phyloP scores from a whole-genome alignment of 30 jellyfish, hydroid and myxozoan species.

The Turritopsis dohrnii region DNA sequence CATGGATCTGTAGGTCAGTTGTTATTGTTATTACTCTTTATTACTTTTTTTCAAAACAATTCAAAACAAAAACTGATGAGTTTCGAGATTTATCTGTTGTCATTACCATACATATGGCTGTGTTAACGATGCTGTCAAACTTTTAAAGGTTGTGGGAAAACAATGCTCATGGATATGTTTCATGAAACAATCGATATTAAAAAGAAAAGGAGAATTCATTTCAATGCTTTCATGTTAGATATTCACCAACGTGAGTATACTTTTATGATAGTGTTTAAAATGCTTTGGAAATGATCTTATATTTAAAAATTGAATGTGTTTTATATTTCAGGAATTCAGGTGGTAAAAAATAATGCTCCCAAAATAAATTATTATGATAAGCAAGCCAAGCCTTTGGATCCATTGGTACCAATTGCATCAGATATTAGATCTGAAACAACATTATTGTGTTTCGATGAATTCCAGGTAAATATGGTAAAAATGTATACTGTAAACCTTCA shows the following conservation, averaged over 20 bases:
- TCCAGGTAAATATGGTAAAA: slow-evolving; percentile 62
- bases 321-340: slow-evolving; percentile 69
- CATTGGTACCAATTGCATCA: slow-evolving; percentile 81
- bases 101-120: no score
- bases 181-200: slow-evolving; percentile 47
- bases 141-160: slow-evolving; percentile 87
- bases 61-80: no score
- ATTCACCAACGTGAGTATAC: slow-evolving; percentile 78
- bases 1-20: slow-evolving; percentile 89
- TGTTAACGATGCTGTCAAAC: not conserved
- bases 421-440: slow-evolving; percentile 67
- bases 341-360: slow-evolving; percentile 47
- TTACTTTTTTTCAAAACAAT: no score
- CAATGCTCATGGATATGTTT: slow-evolving; percentile 95
- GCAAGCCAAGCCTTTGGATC: slow-evolving; percentile 81
- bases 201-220: slow-evolving; percentile 79
- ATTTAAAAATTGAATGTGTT: not conserved
- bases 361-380: slow-evolving; percentile 59
- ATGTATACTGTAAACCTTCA: no score
- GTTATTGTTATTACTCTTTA: not conserved
- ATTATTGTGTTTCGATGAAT: slow-evolving; percentile 92
- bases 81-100: no score
- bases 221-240: slow-evolving; percentile 92
- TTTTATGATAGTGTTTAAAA: no score
- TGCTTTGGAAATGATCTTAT: no score